Base-by-base conservation (phyloP, 2,113 vertebrate genomes). In the Hylia prasina region DNA sequence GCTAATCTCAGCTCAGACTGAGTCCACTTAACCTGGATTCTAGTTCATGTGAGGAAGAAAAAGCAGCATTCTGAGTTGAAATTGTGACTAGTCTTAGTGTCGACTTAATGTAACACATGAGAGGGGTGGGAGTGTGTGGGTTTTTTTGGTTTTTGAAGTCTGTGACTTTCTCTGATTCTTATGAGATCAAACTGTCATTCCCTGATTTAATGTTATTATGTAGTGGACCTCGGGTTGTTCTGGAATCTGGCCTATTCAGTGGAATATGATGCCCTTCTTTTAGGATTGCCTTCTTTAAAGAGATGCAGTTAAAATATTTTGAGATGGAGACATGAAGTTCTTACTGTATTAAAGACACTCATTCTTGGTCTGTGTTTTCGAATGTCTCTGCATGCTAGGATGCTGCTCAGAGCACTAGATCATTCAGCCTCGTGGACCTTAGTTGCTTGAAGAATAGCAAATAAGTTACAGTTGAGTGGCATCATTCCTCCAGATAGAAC, bases 111-210 rank as follows among this genome's bases (percentile, higher is more conserved):
- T 57, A 66, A 60, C 40, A 57, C 3, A 1, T 57, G 23, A 7
- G 16, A 56, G 4, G 5, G 2, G 6, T 13, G 12, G 3, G 9
- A 10, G 2, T 20, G 18, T 44, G 16, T 47, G 21, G 19, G 15
- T 7, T 18, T 27, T 15, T 57, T 42, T 18, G 11, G 5, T 53
- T 65, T 56, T 39, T 40, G 6, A 68, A 66, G 11, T 50, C 23
- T 72, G 4, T 77, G 22, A 6, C 50, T 88, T 92, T 86, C n/a
- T 77, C 23, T 63, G 45, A 33, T 87, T 79, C 20, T 82, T 82
- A 33, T 0, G 17, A 65, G 24, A 60, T 79, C 19, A 21, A 17
- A 24, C 28, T 76, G 5, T 58, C 13, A 24, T 60, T 63, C 14
- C 5, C 11, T 56, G 54, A 42, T 81, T 47, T 39, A 35, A 14